Percentiles rank a stretch among this genome's conserved stretches.
These are phyloP conservation scores for Cynoglossus semilaevis DNA, from an alignment of 2,113 vertebrate genomes.

Conservation along the genomic window DNA sequence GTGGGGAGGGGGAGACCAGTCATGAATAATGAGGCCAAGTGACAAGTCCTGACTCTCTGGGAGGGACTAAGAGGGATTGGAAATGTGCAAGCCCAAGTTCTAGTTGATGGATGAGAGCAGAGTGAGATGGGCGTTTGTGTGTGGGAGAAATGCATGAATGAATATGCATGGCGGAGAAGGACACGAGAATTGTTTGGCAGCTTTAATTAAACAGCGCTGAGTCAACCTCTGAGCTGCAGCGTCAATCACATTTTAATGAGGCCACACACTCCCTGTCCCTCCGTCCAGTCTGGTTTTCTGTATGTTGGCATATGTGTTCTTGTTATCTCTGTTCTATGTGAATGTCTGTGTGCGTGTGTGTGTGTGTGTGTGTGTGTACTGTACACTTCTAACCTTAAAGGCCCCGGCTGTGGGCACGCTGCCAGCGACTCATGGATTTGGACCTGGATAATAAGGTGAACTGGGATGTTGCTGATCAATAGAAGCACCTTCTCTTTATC, in stretches of 20 bases:
- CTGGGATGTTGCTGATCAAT: conserved; percentile 58
- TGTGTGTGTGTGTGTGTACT: conserved; percentile 21
- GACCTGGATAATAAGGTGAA: conserved; percentile 56
- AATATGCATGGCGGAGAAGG: conserved; percentile 50
- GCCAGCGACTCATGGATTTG: conserved; percentile 48
- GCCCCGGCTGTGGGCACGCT: conserved; percentile 28
- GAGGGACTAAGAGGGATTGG: conserved; percentile 37
- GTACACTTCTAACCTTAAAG: conserved; percentile 40
- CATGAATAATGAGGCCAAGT: conserved; percentile 46
- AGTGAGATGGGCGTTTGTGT: conserved; percentile 24
- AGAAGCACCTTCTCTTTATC: conserved; percentile 39
- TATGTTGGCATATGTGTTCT: too few relatives aligned
- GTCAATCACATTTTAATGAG: conserved; percentile 60
- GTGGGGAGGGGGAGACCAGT: conserved; percentile 8
- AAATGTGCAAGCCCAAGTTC: conserved; percentile 26
- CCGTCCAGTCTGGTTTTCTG: conserved; percentile 47
- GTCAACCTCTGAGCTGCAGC: conserved; percentile 51
- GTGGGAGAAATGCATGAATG: conserved; percentile 46
- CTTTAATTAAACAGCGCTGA: conserved; percentile 68
- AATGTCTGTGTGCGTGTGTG: conserved; percentile 13
- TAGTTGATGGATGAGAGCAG: conserved; percentile 16
- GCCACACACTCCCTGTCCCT: conserved; percentile 32
- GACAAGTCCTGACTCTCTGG: conserved; percentile 22
- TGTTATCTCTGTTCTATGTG: conserved; percentile 7
- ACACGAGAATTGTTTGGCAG: conserved; percentile 55